Percentiles rank a stretch among this genome's conserved stretches.
phyloP scores from a whole-genome alignment of 2,113 vertebrate genomes.

The Ageneiosus marmoratus region DNA sequence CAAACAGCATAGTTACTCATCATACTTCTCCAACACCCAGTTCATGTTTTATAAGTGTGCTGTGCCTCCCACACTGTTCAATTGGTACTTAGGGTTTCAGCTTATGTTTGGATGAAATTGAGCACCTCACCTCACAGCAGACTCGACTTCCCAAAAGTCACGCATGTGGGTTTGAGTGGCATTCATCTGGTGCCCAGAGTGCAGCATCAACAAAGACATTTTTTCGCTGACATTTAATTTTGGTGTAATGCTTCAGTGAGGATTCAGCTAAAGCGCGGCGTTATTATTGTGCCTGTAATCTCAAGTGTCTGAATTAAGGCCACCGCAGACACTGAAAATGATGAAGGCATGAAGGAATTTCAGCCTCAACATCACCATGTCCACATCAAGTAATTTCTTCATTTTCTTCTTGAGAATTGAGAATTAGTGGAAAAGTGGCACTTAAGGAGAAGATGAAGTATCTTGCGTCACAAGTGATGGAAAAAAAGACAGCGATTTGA shows the following conservation, averaged over 20 bases:
- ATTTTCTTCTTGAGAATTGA: not conserved
- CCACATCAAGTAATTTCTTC: not conserved
- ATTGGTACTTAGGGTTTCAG: not conserved
- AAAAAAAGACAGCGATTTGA: not conserved
- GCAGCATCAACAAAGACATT: slow-evolving; percentile 5
- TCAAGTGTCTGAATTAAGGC: not conserved
- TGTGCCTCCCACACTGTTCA: not conserved
- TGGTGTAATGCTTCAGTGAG: not conserved
- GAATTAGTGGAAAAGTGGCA: not conserved
- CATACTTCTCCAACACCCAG: slow-evolving; percentile 9
- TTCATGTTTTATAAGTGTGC: slow-evolving; percentile 2
- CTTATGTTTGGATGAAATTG: slow-evolving; percentile 19
- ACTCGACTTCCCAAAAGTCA: slow-evolving; percentile 26
- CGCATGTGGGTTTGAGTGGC: slow-evolving; percentile 26
- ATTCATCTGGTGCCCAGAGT: not conserved
- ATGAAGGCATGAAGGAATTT: slow-evolving; percentile 15
- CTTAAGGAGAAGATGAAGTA: not conserved
- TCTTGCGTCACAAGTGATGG: slow-evolving; percentile 5
- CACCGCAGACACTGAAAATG: slow-evolving; percentile 9
- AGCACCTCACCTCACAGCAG: slow-evolving; percentile 20
- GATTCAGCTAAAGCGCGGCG: not conserved
- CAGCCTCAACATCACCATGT: slow-evolving; percentile 7
- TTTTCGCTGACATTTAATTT: not conserved
- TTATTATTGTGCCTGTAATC: slow-evolving; percentile 22
- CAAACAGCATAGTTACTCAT: slow-evolving; percentile 27